These are phyloP conservation scores for Enoplolaimus lenunculus DNA, from an alignment of 2,888 invertebrate genomes.

Conservation along the genomic window DNA sequence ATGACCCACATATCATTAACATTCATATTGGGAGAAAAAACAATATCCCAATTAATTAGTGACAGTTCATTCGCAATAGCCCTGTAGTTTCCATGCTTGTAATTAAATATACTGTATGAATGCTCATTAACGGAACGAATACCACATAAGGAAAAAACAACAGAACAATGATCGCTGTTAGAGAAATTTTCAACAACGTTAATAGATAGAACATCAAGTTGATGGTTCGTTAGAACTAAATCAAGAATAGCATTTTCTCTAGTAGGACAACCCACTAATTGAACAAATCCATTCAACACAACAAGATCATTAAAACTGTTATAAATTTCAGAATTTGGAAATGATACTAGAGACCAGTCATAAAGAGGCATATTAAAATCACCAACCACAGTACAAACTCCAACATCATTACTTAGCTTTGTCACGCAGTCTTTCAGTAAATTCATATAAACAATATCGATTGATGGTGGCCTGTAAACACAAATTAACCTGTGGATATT, in stretches of 20 bases:
- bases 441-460: background rate
- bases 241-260: background rate
- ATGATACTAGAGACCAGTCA: background rate
- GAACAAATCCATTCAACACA: background rate
- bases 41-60: background rate
- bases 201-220: background rate
- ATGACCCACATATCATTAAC: conserved; percentile 6
- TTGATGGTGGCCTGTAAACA: background rate
- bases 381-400: background rate
- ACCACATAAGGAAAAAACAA: conserved; percentile 4
- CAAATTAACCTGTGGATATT: conserved; percentile 2
- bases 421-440: background rate
- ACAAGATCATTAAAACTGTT: background rate
- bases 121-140: background rate
- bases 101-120: background rate
- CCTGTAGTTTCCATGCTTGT: background rate
- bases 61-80: background rate
- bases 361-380: conserved; percentile 5
- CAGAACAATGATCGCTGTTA: conserved; percentile 7
- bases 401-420: background rate
- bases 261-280: background rate
- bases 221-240: background rate
- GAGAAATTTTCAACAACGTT: background rate
- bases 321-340: conserved; percentile 1
- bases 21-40: background rate